Evolutionary conservation across 2,888 invertebrate genomes (phyloP), one percentile per base, ranked within the genome.

Genomic region (Galerucella nymphaeae): DNA sequence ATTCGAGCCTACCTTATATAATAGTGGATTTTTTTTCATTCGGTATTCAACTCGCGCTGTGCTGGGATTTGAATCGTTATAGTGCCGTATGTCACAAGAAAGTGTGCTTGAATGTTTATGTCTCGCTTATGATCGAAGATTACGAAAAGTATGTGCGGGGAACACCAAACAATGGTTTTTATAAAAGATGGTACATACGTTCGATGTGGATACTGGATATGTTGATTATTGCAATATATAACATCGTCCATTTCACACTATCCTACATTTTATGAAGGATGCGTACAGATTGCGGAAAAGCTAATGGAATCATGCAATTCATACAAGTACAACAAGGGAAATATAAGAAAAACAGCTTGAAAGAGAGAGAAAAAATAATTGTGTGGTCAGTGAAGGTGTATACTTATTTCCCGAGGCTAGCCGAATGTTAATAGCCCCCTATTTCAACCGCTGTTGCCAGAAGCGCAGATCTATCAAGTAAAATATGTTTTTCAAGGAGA

Each of bases 51-150:
- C 75, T 77, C 80, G 81, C 82, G 82, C 81, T 77, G 50, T 62
- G 78, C 70, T 76, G 67, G 79, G 81, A 81, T 82, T 83, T 80
- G 81, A 82, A 82, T 78, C 81, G 80, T 80, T 81, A 80, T 79
- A 76, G 79, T 75, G 77, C 78, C 80, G 74, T 78, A 76, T 77
- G 78, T 77, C 77, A 78, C 76, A 72, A 74, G 73, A 69, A 76
- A 69, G 71, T 71, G 73, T 66, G 69, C 57, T 66, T 70, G 69
- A 50, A 62, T 68, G 76, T 72, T 74, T 77, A 78, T 75, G 77
- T 70, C 73, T 71, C 76, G 77, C 76, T 77, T 77, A 77, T 77
- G 76, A 77, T 78, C 79, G 71, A 75, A 77, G 78, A 78, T 78
- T 78, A 77, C 66, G 72, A 68, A 70, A 74, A 77, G 79, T 80